Evolutionary conservation across 2,113 vertebrate species (phyloP), one percentile per base, ranked within the genome.

Genomic region (Ploceus nigricollis): DNA sequence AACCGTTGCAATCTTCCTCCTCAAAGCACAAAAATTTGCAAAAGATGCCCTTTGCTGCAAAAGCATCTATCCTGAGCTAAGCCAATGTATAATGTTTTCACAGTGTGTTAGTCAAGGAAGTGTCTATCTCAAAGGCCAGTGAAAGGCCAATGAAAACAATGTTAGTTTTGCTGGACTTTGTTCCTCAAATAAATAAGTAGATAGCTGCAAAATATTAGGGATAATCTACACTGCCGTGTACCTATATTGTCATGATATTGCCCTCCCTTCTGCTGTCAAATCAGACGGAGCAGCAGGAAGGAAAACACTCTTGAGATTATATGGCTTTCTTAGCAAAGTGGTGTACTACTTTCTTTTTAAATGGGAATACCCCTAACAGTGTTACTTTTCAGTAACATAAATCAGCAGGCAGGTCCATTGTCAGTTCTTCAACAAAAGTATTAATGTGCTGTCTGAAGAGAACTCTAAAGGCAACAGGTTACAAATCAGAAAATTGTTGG

Each of bases 101-200:
- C 81, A 61, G 28, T 64, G 25, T 37, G 31, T 68, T 93, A 93
- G 75, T 94, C 50, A 96, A 95, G 93, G 79, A 97, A 97, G 24
- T 30, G 54, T 92, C 93, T 96, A 40, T 91, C 93, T 89, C n/a
- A 72, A 83, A 20, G 28, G 79, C 85, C 85, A 97, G 89, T 44
- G 58, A 72, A 83, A 20, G 28, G 79, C 85, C 85, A 97, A 90
- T 44, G 58, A 93, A 97, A 98, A 97, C 80, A 96, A 93, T 30
- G 50, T 27, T 86, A 6, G 13, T 78, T 97, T 77, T 96, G 51
- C 53, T 81, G 58, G 68, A 90, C 90, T 96, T 97, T 93, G 61
- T 78, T 97, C 65, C 54, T 91, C 53, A 70, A 28, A 73, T 39
- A 95, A 97, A 91, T 93, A 96, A 96, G 60, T 42, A 72, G 58